Evolutionary conservation across 2,113 vertebrate species (phyloP), one percentile per base, ranked within the genome.

Genomic region (Lophochroa leadbeateri): DNA sequence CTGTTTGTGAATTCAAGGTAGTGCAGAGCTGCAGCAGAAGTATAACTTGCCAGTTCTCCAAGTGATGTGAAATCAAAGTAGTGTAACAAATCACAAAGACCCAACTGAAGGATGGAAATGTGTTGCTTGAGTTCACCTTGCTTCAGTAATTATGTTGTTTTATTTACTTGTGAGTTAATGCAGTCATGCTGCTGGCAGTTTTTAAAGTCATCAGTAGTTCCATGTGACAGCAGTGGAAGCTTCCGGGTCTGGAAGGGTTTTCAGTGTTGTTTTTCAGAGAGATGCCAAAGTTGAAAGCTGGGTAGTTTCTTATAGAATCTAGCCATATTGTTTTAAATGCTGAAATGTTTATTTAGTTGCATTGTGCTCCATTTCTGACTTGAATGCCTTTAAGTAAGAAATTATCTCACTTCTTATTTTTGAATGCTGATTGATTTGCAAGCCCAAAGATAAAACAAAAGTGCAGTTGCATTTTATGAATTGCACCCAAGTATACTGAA

Each of bases 321-420:
- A 65, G 53, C 60, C n/a, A n/a, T 88, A 49, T 23, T 90, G 71
- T 95, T 94, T 91, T 46, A 92, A 93, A 83, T 81, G 79, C 75
- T 92, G 76, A 92, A 88, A 33, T 0, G 0, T 80, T 92, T 88
- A 18, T 91, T 93, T 92, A 31, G 37, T 57, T 90, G 58, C 52
- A 11, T 46, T 83, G 20, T 86, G 86, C 37, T 95, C n/a, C 20
- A 29, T 74, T 87, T 77, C 37, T 76, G 58, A 44, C 19, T 41
- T 86, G 64, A 88, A 92, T 92, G 49, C 41, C 50, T 86, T 81
- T 72, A 93, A 95, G 53, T 61, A 83, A 8, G 31, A 46, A 55
- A n/a, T 55, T 49, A 77, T 21, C 39, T 20, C 7, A 24, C 27
- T 72, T n/a, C 77, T 47, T 53, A 52, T 50, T 60, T 90, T 70